Evolutionary conservation across 2,797 vertebrate genomes (phyloP), one percentile per base, ranked within the genome.

Genomic region (Taeniopygia guttata): DNA sequence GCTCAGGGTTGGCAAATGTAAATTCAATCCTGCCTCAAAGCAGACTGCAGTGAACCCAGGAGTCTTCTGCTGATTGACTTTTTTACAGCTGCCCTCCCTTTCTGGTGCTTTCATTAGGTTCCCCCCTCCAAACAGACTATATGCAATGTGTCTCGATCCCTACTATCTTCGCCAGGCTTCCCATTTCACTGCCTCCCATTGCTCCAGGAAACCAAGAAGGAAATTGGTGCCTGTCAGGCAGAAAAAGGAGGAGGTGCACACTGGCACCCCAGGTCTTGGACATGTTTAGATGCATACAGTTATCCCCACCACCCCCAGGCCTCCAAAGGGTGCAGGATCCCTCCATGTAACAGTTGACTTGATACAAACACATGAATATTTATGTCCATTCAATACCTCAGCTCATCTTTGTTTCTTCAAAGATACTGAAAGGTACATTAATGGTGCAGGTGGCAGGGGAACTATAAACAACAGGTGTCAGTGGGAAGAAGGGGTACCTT

Each of bases 381-480:
- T 66, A 64, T 82, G 25, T 6, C 29, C 7, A 34, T 81, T 87
- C 34, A 40, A 2, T 25, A 45, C 34, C 63, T 58, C 79, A 5
- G 4, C 18, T 92, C 30, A 43, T 60, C 63, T 90, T 83, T 56
- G 7, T 43, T 85, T 67, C 40, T 79, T 80, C 49, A 63, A 51
- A 80, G 36, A 17, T 16, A 14, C 38, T 52, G 36, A 32, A 66
- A 90, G 34, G 55, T 22, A 48, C 19, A 34, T 42, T 62, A 76
- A 52, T 70, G 48, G 13, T 5, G 11, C 77, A 95, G 88, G 78
- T 90, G 84, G 34, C 14, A 42, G 12, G 22, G 21, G 14, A 74
- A 16, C 30, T 56, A 13, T 52, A 59, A 73, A 36, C 0, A 0
- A 30, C 6, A 22, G 8, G 21, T 3, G 2, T 45, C 30, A 46